A percentile compares a stretch with the other conserved stretches of the same genome.
Evolutionary conservation across 2,888 invertebrate genomes (phyloP).

Genomic region (Bruchidius siliquastri): DNA sequence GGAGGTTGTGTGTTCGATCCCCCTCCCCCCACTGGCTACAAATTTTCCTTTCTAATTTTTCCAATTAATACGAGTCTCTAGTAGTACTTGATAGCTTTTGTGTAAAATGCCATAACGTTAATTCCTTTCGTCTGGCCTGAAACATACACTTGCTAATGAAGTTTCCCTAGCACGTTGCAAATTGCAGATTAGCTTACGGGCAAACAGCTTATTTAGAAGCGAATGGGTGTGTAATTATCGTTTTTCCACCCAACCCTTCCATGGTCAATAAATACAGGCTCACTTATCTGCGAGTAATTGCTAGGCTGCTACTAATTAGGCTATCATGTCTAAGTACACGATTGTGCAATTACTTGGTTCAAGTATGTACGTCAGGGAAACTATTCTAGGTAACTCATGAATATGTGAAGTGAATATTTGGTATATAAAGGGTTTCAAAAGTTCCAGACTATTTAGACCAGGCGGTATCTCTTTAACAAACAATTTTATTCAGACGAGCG

Average conservation of each 20-base stretch:
- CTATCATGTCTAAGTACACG: not conserved
- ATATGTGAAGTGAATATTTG: too few species aligned
- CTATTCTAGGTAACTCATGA: not conserved
- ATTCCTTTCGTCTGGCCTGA: not conserved
- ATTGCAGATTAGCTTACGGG: not conserved
- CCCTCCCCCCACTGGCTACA: too few species aligned
- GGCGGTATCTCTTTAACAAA: too few species aligned
- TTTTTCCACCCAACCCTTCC: not conserved
- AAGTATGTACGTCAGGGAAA: not conserved
- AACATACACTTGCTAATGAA: not conserved
- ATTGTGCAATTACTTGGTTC: not conserved
- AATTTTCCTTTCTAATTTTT: too few species aligned
- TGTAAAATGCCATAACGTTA: not conserved
- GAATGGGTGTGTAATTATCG: not conserved
- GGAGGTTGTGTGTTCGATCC: too few species aligned
- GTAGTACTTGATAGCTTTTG: not conserved
- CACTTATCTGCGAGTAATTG: not conserved
- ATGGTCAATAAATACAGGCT: not conserved
- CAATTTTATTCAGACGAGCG: too few species aligned
- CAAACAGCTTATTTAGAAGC: not conserved
- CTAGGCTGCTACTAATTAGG: not conserved
- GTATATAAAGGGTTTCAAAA: too few species aligned
- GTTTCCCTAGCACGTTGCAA: not conserved
- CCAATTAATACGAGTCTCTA: too few species aligned
- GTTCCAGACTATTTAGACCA: too few species aligned